Base-by-base conservation (phyloP, 2,797 vertebrate species). In the Myoxocephalus aenaeus region DNA sequence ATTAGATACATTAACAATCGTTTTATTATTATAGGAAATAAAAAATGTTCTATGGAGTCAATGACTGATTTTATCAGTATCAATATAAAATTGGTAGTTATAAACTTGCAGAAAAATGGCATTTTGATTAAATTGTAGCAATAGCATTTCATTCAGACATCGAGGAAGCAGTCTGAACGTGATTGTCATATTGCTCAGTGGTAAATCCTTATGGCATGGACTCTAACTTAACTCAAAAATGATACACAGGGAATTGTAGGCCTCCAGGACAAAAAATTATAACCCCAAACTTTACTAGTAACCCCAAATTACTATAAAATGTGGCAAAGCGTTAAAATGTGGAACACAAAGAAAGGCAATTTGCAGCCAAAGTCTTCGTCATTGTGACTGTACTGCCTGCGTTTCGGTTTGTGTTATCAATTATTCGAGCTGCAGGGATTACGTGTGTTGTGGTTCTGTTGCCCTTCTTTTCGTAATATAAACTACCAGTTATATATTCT, bases 121-220 rank as follows among this genome's bases (percentile, higher is more conserved):
- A 34, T 42, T 59, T 54, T 56, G 17, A 14, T 14, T 57, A 70
- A 18, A 22, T 20, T 56, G 32, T 48, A 14, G 7, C 67, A 79
- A 46, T 40, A 25, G 9, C 9, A 0, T 63, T 70, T 61, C 34
- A 7, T 32, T 63, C 27, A 62, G 25, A 61, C n/a, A 53, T 62
- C 34, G 13, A 42, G 20, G 2, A 53, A 36, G 17, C 9, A 25
- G 15, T 56, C 0, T 53, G 13, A 65, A 51, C 4, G 53, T 70
- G 80, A 83, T 65, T 82, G 71, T 85, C 64, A 29, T 51, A 40
- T 69, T 54, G 46, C n/a, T 65, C 13, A 40, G 25, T 84, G 46
- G 46, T 79, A 56, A 20, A 40, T 50, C 64, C 4, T 51, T 65
- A 34, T 12, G 50, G 17, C 42, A 59, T n/a, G 20, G 34, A 53